Conservation (phyloP, 2,113 vertebrate species). For the Gnathonemus longibarbis region DNA sequence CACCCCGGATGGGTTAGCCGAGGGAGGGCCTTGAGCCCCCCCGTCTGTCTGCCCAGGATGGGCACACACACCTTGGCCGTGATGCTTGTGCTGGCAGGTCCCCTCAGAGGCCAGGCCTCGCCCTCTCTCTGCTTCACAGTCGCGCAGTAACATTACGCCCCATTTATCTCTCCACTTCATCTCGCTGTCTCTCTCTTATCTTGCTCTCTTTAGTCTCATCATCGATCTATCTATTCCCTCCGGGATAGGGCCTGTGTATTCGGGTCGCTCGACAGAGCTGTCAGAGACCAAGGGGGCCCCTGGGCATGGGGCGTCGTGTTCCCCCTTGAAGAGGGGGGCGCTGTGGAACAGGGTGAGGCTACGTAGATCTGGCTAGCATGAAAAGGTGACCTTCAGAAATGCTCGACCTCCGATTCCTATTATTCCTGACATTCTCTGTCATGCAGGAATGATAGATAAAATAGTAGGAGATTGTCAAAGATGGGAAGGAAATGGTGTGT, state of each 20-base stretch:
- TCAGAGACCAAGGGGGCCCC: background rate
- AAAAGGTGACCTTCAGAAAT: conserved; percentile 3
- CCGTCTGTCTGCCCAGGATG: background rate
- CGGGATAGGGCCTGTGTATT: background rate
- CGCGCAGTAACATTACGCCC: background rate
- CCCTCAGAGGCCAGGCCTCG: background rate
- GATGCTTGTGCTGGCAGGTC: background rate
- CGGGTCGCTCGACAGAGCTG: background rate
- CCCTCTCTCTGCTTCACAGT: background rate
- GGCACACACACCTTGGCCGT: background rate
- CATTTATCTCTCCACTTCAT: background rate
- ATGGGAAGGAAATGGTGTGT: conserved; percentile 4
- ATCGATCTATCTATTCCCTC: conserved; percentile 4
- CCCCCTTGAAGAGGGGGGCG: background rate
- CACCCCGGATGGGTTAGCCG: conserved; percentile 29
- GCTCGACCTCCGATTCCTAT: conserved; percentile 10
- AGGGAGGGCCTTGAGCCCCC: background rate
- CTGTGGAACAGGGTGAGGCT: background rate
- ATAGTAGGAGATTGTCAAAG: background rate
- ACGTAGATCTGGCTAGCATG: background rate
- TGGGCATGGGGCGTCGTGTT: background rate
- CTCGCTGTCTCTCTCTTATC: background rate
- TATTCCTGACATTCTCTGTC: conserved; percentile 16
- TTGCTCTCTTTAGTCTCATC: background rate
- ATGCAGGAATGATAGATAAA: conserved; percentile 4